Evolutionary conservation across 2,797 vertebrate species (phyloP).

Genomic region (Acrossocheilus wenchowensis): DNA sequence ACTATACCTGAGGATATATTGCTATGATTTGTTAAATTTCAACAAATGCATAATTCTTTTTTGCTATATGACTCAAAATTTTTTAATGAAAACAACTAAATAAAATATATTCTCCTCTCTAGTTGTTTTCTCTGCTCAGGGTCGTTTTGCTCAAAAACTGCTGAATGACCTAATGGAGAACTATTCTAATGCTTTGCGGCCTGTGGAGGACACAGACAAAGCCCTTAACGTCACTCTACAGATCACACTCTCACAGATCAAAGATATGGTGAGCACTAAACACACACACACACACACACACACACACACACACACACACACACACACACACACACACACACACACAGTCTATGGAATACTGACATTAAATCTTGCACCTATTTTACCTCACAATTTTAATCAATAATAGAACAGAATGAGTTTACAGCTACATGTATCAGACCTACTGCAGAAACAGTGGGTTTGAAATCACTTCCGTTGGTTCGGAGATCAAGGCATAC

Average conservation of each 20-base stretch:
- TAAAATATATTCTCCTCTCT: slow-evolving; percentile 2
- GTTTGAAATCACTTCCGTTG: slow-evolving; percentile 9
- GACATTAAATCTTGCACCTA: not conserved
- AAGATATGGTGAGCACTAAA: slow-evolving; percentile 90
- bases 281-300: slow-evolving; percentile 3
- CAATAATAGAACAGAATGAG: not conserved
- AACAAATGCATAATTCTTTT: not conserved
- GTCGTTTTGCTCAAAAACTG: slow-evolving; percentile 91
- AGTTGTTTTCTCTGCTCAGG: slow-evolving; percentile 87
- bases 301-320: not conserved
- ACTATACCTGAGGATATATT: not conserved
- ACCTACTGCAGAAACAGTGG: not conserved
- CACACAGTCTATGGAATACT: not conserved
- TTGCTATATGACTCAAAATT: not conserved
- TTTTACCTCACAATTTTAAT: not conserved
- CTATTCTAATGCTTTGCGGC: slow-evolving; percentile 91
- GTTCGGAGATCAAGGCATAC: slow-evolving; percentile 37
- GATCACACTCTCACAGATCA: slow-evolving; percentile 96
- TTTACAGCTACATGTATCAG: slow-evolving; percentile 2
- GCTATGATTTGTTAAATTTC: not conserved
- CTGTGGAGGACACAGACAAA: slow-evolving; percentile 94
- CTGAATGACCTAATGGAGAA: slow-evolving; percentile 90
- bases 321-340: too few species aligned
- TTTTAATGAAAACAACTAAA: not conserved
- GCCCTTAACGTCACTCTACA: slow-evolving; percentile 95